phyloP scores from a whole-genome alignment of 2,888 invertebrate species.

The Ischnura elegans region DNA sequence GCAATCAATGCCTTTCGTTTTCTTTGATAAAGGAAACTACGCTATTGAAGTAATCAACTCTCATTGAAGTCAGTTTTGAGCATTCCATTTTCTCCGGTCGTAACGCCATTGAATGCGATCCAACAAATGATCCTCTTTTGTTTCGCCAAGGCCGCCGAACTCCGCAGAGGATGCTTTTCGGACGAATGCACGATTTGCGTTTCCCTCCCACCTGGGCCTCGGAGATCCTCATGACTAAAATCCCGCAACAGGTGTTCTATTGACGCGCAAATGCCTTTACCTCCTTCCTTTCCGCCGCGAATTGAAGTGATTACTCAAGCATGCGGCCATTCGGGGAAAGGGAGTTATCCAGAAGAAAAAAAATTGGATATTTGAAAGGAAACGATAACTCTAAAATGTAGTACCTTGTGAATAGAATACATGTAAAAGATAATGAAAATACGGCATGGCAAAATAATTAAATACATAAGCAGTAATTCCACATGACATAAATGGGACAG shows the following conservation, averaged over 20 bases:
- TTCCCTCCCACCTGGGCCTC: background rate
- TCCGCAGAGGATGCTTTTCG: background rate
- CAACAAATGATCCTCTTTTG: background rate
- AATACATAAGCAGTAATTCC: too few relatives aligned
- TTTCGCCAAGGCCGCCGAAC: conserved; percentile 22
- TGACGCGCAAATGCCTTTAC: background rate
- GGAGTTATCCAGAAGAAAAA: too few relatives aligned
- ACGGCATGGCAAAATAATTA: too few relatives aligned
- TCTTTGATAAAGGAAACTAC: too few relatives aligned
- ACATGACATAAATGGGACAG: too few relatives aligned
- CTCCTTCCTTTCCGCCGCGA: background rate
- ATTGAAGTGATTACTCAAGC: background rate
- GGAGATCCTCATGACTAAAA: background rate
- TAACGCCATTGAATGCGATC: background rate
- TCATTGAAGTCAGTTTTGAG: background rate
- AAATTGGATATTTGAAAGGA: too few relatives aligned
- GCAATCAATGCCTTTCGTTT: too few relatives aligned
- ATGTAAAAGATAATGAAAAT: too few relatives aligned
- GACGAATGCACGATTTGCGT: background rate
- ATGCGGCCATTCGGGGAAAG: too few relatives aligned
- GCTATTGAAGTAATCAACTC: too few relatives aligned
- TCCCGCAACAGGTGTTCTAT: conserved; percentile 56
- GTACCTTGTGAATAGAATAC: too few relatives aligned
- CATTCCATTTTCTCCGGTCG: background rate
- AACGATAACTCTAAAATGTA: too few relatives aligned